These are phyloP conservation scores for Brachymystax lenok DNA, from an alignment of 2,797 vertebrate species.

Conservation along the genomic window DNA sequence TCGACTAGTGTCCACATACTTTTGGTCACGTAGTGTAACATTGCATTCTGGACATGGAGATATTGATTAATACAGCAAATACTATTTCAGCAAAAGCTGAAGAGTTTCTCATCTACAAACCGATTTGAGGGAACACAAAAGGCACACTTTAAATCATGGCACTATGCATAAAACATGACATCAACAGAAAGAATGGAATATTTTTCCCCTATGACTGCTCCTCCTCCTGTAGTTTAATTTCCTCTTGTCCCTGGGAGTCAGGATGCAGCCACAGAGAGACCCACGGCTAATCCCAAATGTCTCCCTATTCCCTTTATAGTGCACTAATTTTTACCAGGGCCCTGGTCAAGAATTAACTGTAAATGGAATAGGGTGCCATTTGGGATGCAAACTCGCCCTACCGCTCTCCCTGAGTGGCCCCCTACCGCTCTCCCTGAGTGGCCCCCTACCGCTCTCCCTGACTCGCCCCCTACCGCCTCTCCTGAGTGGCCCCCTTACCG, in stretches of 20 bases:
- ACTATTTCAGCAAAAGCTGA: background rate
- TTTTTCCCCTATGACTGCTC: too few relatives aligned
- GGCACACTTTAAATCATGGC: background rate
- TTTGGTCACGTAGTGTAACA: too few relatives aligned
- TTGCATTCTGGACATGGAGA: background rate
- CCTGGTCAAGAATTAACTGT: background rate
- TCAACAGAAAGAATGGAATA: background rate
- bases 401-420: background rate
- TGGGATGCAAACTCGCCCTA: background rate
- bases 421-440: too few relatives aligned
- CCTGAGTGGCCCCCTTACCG: background rate
- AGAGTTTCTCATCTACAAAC: background rate
- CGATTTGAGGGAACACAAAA: background rate
- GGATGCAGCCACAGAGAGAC: background rate
- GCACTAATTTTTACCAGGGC: background rate
- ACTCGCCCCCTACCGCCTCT: too few relatives aligned
- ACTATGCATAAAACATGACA: conserved; percentile 45
- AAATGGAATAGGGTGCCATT: background rate
- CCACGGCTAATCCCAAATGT: background rate
- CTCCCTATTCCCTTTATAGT: background rate
- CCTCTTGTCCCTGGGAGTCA: background rate
- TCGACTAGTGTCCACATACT: too few relatives aligned
- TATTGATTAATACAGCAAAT: background rate
- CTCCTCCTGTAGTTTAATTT: background rate
- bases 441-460: too few relatives aligned